These are phyloP conservation scores for Scrobipalpa atriplicella DNA, from an alignment of 2,888 invertebrate genomes.

Conservation along the genomic window DNA sequence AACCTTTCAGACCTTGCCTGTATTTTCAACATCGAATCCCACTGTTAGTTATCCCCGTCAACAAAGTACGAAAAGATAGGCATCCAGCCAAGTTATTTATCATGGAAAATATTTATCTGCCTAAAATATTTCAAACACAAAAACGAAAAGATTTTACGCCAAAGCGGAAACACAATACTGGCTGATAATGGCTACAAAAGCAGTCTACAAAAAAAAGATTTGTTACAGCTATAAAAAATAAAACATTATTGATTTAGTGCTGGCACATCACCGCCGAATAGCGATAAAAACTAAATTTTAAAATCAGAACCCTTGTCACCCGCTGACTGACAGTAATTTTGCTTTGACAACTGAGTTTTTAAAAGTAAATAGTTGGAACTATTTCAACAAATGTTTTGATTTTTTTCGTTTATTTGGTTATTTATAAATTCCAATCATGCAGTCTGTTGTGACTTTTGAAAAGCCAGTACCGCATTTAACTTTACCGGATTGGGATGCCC, in stretches of 20 bases:
- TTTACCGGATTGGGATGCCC: conserved; percentile 89
- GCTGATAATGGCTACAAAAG: conserved; percentile 9
- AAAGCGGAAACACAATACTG: neutral
- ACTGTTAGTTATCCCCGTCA: neutral
- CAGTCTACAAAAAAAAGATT: neutral
- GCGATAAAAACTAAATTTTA: conserved; percentile 20
- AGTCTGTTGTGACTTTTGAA: conserved; percentile 82
- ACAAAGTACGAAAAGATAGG: conserved; percentile 10
- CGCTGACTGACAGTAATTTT: neutral
- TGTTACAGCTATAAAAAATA: conserved; percentile 10
- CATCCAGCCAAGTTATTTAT: conserved; percentile 9
- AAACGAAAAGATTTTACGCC: neutral
- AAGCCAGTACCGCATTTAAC: conserved; percentile 88
- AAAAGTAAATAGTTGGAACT: neutral
- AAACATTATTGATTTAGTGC: conserved; percentile 6
- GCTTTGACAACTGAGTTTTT: conserved; percentile 19
- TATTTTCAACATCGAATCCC: neutral
- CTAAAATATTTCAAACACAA: neutral
- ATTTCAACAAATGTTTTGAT: neutral
- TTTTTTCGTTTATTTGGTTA: conserved; percentile 19
- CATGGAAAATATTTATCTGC: neutral
- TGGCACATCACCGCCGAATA: conserved; percentile 15
- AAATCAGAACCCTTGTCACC: conserved; percentile 14
- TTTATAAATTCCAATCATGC: conserved; percentile 54
- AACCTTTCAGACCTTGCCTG: conserved; percentile 1